These are phyloP conservation scores for Tolypeutes matacus DNA, from an alignment of 2,797 vertebrate species.

Conservation along the genomic window DNA sequence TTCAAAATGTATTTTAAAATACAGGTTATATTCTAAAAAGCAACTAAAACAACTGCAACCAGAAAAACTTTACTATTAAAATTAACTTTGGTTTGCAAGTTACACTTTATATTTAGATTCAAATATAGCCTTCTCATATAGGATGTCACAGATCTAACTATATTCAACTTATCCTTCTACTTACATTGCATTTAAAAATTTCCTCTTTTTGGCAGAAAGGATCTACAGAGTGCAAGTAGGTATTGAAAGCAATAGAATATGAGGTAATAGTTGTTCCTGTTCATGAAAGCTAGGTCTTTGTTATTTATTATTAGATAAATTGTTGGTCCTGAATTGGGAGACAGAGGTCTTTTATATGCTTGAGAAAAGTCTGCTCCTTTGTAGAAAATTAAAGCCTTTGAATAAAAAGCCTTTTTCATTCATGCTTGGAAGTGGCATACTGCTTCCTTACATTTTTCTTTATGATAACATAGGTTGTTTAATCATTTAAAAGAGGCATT, in stretches of 20 bases:
- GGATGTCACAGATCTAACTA: not conserved
- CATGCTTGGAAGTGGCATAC: conserved; percentile 29
- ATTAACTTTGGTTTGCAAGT: conserved; percentile 47
- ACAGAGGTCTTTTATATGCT: not conserved
- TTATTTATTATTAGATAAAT: conserved; percentile 44
- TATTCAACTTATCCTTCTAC: not conserved
- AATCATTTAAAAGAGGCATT: conserved; percentile 74
- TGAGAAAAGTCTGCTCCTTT: conserved; percentile 45
- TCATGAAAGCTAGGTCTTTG: conserved; percentile 36
- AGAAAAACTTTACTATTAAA: conserved; percentile 42
- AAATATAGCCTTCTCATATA: not conserved
- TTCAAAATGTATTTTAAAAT: conserved; percentile 43
- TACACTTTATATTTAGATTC: conserved; percentile 35
- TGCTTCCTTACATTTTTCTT: conserved; percentile 56
- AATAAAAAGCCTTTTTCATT: conserved; percentile 60
- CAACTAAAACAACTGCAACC: not conserved
- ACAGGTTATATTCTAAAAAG: not conserved
- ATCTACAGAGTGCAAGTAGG: conserved; percentile 2
- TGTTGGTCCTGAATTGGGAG: not conserved
- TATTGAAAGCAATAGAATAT: conserved; percentile 29
- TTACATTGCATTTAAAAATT: not conserved
- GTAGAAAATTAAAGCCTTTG: conserved; percentile 54
- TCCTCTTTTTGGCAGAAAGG: not conserved
- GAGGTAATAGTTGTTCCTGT: conserved; percentile 13
- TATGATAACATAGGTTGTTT: conserved; percentile 31